Evolutionary conservation across 2,888 invertebrate genomes (phyloP).

Genomic region (Phania funesta): DNA sequence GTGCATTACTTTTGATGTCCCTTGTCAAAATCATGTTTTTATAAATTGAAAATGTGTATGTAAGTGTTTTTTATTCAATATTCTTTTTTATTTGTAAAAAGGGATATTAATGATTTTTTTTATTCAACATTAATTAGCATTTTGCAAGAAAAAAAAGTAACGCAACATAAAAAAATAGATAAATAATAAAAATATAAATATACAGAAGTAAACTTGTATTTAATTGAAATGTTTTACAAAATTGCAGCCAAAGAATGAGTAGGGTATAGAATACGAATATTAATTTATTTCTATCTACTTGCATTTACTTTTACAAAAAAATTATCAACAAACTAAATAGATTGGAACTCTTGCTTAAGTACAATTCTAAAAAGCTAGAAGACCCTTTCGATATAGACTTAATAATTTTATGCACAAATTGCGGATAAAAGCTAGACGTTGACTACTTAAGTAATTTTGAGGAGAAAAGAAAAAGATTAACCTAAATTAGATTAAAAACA

Average conservation of each 20-base stretch:
- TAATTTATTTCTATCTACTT: no score
- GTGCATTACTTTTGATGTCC: conserved; percentile 43
- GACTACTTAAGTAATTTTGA: no score
- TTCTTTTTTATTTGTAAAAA: not conserved
- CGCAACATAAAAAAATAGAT: not conserved
- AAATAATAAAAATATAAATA: not conserved
- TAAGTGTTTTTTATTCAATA: conserved; percentile 8
- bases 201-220: conserved; percentile 1
- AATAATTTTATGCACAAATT: no score
- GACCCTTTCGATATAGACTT: no score
- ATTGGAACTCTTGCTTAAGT: no score
- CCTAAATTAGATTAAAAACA: no score
- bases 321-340: no score
- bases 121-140: conserved; percentile 55
- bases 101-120: conserved; percentile 54
- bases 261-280: not conserved
- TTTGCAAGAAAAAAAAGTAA: conserved; percentile 12
- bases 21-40: conserved; percentile 43
- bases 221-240: conserved; percentile 45
- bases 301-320: no score
- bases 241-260: not conserved
- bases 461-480: no score
- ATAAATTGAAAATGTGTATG: conserved; percentile 6
- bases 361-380: no score
- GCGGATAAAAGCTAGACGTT: no score